phyloP scores from a whole-genome alignment of 2,113 vertebrate species.

The Peromyscus polionotus region DNA sequence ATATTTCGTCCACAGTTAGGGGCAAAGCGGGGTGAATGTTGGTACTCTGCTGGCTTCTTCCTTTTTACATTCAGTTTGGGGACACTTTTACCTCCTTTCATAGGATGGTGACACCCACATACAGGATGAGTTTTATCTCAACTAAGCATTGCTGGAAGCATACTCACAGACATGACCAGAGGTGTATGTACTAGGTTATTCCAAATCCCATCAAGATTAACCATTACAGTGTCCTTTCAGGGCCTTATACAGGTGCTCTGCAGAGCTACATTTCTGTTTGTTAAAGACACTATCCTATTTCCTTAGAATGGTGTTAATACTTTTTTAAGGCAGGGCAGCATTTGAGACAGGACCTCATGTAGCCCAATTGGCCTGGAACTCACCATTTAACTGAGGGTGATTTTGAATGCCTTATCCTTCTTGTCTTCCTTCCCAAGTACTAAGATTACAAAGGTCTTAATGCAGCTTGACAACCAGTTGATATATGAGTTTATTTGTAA shows the following conservation, averaged over 20 bases:
- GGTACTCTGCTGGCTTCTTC: too few relatives aligned
- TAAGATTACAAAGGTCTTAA: not conserved
- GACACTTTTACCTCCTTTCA: too few relatives aligned
- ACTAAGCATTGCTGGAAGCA: too few relatives aligned
- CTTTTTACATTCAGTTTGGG: too few relatives aligned
- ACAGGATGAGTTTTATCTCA: too few relatives aligned
- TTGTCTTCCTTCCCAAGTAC: not conserved
- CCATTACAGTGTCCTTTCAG: not conserved
- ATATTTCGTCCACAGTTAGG: too few relatives aligned
- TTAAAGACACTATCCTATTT: not conserved
- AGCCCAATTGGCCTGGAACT: not conserved
- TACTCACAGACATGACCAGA: not conserved
- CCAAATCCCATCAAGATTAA: not conserved
- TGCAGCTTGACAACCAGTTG: not conserved
- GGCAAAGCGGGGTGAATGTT: too few relatives aligned
- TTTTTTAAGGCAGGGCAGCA: not conserved
- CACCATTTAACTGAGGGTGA: not conserved
- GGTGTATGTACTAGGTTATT: not conserved
- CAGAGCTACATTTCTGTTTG: not conserved
- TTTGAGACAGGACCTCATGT: not conserved
- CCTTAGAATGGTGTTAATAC: not conserved
- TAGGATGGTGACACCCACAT: too few relatives aligned
- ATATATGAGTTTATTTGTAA: not conserved
- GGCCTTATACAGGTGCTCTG: not conserved
- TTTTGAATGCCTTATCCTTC: not conserved